Percentiles rank a stretch among this genome's conserved stretches.
These are phyloP conservation scores for Camelus dromedarius DNA, from an alignment of 2,113 vertebrate genomes.

Conservation along the genomic window DNA sequence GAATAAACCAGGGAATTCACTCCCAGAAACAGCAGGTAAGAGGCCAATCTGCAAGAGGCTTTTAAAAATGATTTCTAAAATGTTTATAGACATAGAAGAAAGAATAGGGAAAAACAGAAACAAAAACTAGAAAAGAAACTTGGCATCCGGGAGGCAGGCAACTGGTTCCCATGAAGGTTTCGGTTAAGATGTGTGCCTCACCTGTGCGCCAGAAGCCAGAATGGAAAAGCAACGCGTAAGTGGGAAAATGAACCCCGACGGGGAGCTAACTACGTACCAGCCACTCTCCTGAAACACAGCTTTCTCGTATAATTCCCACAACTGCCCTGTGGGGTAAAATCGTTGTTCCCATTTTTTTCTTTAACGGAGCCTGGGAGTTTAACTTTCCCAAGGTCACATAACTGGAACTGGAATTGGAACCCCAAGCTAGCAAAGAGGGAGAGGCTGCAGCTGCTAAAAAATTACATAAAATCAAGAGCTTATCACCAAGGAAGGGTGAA, in stretches of 20 bases:
- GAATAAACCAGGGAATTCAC: not conserved
- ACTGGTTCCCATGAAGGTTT: not conserved
- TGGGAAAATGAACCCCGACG: not conserved
- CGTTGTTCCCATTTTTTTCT: not conserved
- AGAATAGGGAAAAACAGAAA: not conserved
- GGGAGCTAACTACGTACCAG: not conserved
- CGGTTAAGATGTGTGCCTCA: not conserved
- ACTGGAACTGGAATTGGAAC: not conserved
- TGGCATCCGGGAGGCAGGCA: not conserved
- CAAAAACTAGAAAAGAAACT: not conserved
- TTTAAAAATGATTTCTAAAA: not conserved
- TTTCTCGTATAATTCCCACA: not conserved
- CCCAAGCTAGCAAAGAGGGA: not conserved
- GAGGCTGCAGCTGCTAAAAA: not conserved
- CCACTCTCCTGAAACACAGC: not conserved
- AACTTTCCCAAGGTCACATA: not conserved
- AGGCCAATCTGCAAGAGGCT: not conserved
- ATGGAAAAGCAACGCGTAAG: not conserved
- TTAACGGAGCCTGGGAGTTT: not conserved
- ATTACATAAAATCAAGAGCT: not conserved
- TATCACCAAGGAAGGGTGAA: not conserved
- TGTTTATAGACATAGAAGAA: not conserved
- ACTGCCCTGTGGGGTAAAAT: not conserved
- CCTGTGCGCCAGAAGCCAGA: not conserved
- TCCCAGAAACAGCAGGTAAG: not conserved